Percentiles rank a stretch among this genome's conserved stretches.
These are phyloP conservation scores for Sinelater perroti DNA, from an alignment of 2,888 invertebrate genomes.

Conservation along the genomic window DNA sequence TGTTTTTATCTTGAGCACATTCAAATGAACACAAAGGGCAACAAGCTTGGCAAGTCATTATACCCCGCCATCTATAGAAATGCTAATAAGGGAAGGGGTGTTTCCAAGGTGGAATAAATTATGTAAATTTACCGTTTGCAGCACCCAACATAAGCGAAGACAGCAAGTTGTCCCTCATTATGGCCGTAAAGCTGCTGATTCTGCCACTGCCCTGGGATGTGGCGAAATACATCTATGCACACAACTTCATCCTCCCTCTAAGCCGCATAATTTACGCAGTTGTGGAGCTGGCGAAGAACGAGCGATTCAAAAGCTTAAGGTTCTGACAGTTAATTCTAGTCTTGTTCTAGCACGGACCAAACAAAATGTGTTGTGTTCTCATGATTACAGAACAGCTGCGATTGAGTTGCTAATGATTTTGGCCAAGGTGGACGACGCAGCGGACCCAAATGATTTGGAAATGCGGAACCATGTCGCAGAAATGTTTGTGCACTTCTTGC, in stretches of 20 bases:
- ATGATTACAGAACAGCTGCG: conserved; percentile 62
- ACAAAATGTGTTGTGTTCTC: no score
- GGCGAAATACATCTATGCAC: conserved; percentile 65
- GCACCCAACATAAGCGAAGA: conserved; percentile 71
- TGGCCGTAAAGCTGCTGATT: conserved; percentile 64
- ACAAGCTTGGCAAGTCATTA: no score
- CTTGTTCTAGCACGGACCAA: no score
- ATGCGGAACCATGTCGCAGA: conserved; percentile 65
- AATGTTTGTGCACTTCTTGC: conserved; percentile 69
- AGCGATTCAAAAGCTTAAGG: conserved; percentile 72
- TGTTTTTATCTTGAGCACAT: no score
- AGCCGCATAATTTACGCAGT: conserved; percentile 73
- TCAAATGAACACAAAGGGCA: no score
- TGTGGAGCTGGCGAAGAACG: conserved; percentile 71
- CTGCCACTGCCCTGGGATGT: conserved; percentile 63
- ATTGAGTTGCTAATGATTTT: conserved; percentile 71
- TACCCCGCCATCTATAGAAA: no score
- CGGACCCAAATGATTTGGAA: conserved; percentile 64
- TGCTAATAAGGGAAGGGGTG: no score
- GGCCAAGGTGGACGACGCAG: conserved; percentile 67
- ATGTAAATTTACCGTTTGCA: conserved; percentile 52
- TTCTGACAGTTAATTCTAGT: conserved; percentile 58
- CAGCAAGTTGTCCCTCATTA: conserved; percentile 67
- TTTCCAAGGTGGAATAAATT: no score
- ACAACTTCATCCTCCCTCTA: conserved; percentile 67